Conservation (phyloP, 2,113 vertebrate genomes). For the Zosterops japonicus region DNA sequence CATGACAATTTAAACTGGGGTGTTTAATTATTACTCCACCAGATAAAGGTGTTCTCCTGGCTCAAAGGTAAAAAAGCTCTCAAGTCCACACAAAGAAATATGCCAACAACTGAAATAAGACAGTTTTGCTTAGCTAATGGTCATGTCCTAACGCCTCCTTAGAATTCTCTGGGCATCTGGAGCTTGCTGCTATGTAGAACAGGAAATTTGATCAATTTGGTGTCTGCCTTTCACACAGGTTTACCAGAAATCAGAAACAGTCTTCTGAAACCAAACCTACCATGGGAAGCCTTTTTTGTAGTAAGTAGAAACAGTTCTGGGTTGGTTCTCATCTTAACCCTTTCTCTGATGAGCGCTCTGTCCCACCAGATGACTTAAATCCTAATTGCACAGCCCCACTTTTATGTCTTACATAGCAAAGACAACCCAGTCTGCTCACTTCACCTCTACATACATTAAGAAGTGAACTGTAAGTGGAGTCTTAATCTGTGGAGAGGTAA, state of each 20-base stretch:
- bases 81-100: neutral
- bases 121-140: neutral
- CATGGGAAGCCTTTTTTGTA: neutral
- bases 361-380: neutral
- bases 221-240: neutral
- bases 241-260: neutral
- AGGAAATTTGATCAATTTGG: neutral
- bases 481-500: neutral
- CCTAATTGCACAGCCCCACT: neutral
- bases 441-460: neutral
- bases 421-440: neutral
- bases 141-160: neutral
- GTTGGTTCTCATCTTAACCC: neutral
- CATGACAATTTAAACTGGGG: neutral
- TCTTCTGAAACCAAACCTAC: neutral
- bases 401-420: neutral
- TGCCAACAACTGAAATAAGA: neutral
- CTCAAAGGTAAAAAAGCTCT: neutral
- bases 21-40: neutral
- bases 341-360: neutral
- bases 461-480: neutral
- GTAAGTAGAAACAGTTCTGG: neutral
- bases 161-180: neutral
- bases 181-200: neutral
- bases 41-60: neutral